phyloP scores from a whole-genome alignment of 2,113 vertebrate species.

The Aviceda subcristata region DNA sequence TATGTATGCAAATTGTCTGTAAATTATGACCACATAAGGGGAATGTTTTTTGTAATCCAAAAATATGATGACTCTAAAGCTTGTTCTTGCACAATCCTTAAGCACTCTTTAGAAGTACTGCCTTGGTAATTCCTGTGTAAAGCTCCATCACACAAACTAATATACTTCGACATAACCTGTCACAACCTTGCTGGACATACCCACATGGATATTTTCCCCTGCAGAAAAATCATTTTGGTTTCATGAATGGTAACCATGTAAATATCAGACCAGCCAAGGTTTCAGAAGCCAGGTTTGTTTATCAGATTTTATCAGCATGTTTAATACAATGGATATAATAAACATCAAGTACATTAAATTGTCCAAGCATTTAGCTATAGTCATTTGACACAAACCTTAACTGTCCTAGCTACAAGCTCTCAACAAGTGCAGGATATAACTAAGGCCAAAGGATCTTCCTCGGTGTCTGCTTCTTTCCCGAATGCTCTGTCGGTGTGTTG shows the following conservation, averaged over 20 bases:
- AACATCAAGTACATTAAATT: background rate
- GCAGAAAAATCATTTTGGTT: background rate
- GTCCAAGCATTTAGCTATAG: background rate
- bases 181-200: background rate
- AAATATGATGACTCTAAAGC: background rate
- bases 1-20: background rate
- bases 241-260: background rate
- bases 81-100: background rate
- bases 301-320: background rate
- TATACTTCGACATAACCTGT: background rate
- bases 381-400: background rate
- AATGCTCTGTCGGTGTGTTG: background rate
- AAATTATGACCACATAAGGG: background rate
- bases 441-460: background rate
- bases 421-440: background rate
- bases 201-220: background rate
- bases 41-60: background rate
- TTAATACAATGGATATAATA: background rate
- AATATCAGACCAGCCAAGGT: background rate
- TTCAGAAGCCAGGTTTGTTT: background rate
- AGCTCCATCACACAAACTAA: background rate
- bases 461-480: background rate
- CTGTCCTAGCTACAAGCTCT: background rate
- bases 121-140: background rate
- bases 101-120: background rate